phyloP scores from a whole-genome alignment of 2,113 vertebrate genomes.

The Mustelus asterias region DNA sequence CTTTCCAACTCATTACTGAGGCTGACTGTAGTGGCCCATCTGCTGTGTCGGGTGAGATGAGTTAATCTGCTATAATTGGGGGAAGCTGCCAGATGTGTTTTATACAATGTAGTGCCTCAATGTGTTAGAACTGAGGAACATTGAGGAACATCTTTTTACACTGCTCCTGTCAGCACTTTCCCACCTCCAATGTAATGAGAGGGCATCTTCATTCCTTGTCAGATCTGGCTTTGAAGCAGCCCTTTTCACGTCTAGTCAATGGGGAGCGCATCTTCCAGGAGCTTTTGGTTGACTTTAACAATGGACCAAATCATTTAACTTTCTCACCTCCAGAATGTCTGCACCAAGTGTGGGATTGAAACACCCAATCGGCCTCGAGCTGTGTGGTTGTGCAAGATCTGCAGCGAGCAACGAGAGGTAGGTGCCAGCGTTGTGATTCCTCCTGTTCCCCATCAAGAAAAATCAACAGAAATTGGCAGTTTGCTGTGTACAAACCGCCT shows the following conservation, averaged over 20 bases:
- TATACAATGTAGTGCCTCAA: background rate
- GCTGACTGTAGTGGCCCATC: background rate
- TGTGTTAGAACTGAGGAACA: background rate
- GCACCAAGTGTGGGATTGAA: constrained; percentile 78
- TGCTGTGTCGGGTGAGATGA: background rate
- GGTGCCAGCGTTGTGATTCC: constrained; percentile 40
- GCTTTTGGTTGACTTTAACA: background rate
- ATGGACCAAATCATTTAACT: background rate
- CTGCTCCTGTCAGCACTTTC: background rate
- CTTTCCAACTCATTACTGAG: background rate
- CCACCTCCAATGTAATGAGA: background rate
- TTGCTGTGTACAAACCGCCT: background rate
- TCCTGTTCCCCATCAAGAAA: too few relatives aligned
- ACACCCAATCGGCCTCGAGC: constrained; percentile 63
- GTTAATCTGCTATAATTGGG: background rate
- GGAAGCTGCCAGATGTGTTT: background rate
- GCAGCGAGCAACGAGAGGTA: constrained; percentile 87
- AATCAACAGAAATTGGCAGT: background rate
- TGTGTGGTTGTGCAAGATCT: constrained; percentile 87
- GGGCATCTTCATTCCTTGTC: background rate
- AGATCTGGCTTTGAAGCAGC: background rate
- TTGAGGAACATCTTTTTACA: background rate
- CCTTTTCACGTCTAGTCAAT: background rate
- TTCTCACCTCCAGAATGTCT: constrained; percentile 68
- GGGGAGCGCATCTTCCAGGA: background rate